Evolutionary conservation across 2,113 vertebrate genomes (phyloP).

Genomic region (Orycteropus afer): DNA sequence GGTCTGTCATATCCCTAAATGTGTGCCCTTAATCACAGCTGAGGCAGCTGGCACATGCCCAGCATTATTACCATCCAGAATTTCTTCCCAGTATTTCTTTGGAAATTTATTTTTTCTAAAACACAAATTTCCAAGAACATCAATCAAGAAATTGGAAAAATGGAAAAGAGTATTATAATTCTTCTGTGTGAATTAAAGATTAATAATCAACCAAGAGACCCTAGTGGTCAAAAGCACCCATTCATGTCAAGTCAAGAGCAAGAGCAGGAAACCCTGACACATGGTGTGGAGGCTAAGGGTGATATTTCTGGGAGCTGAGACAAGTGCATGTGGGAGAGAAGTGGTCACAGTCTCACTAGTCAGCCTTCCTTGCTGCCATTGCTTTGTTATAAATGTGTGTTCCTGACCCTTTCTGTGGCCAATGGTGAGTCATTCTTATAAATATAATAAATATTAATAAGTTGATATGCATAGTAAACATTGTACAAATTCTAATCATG

Average conservation of each 20-base stretch:
- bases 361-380: not conserved
- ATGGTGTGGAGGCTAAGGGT: too few relatives aligned
- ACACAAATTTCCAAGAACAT: not conserved
- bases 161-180: not conserved
- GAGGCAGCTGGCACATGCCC: not conserved
- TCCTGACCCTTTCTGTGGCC: not conserved
- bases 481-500: not conserved
- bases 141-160: not conserved
- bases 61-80: not conserved
- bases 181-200: not conserved
- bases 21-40: not conserved
- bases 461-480: not conserved
- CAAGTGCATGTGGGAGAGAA: not conserved
- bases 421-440: not conserved
- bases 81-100: not conserved
- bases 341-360: not conserved
- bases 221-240: not conserved
- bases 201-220: not conserved
- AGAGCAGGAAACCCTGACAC: not conserved
- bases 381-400: not conserved
- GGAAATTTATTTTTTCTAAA: constrained; percentile 22
- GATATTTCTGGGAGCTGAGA: not conserved
- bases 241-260: not conserved
- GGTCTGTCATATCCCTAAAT: not conserved
- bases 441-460: not conserved